Conservation (phyloP, 2,113 vertebrate genomes). For the Semnornis frantzii region DNA sequence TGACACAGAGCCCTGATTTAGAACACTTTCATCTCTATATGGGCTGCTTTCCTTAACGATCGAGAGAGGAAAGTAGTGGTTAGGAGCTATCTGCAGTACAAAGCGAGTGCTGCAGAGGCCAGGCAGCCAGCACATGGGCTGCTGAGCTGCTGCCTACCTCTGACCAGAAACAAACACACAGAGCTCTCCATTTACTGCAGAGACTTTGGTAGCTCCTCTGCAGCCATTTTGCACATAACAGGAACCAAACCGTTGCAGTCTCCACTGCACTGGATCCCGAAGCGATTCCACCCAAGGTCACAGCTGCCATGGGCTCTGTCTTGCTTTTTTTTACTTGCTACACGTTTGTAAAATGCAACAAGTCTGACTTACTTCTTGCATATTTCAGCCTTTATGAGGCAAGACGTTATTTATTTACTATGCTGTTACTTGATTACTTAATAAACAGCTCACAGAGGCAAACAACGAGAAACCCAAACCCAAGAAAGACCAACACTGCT, state of each 20-base stretch:
- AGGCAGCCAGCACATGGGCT: conserved; percentile 61
- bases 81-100: conserved; percentile 70
- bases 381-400: not conserved
- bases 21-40: conserved; percentile 72
- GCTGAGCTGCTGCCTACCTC: conserved; percentile 52
- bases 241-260: conserved; percentile 15
- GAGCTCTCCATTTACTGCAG: conserved; percentile 32
- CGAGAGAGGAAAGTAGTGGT: conserved; percentile 71
- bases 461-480: conserved; percentile 33
- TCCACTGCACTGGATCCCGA: not conserved
- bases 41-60: conserved; percentile 65
- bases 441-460: conserved; percentile 31
- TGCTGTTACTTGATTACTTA: conserved; percentile 30
- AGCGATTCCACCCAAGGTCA: not conserved
- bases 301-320: not conserved
- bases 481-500: not conserved
- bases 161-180: conserved; percentile 63
- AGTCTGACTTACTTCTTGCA: not conserved
- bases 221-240: conserved; percentile 50
- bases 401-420: conserved; percentile 36
- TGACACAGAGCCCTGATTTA: conserved; percentile 72
- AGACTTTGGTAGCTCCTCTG: conserved; percentile 41
- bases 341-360: not conserved
- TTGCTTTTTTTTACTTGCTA: not conserved
- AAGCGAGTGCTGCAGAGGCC: conserved; percentile 26